Conservation (phyloP, 2,797 vertebrate genomes). For the Sciurus vulgaris region DNA sequence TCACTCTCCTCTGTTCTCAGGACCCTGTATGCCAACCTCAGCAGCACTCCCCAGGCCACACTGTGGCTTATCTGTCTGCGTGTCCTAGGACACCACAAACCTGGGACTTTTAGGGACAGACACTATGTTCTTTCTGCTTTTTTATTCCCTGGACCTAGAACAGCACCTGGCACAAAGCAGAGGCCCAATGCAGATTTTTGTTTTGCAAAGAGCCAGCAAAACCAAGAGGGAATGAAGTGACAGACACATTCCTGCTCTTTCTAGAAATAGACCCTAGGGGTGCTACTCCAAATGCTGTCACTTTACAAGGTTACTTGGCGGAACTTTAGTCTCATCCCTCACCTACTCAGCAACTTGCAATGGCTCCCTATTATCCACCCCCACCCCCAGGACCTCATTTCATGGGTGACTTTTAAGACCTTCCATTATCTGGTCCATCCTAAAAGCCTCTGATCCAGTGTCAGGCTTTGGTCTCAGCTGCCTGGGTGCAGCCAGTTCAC, state of each 20-base stretch:
- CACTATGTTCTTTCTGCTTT: background rate
- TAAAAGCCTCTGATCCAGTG: background rate
- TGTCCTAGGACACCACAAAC: background rate
- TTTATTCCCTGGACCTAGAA: background rate
- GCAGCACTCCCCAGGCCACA: too few species aligned
- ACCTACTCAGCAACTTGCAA: background rate
- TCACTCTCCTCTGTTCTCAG: background rate
- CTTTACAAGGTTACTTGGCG: background rate
- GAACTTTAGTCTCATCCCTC: background rate
- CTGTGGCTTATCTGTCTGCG: background rate
- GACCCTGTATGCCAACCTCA: background rate
- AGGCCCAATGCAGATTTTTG: background rate
- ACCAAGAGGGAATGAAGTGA: background rate
- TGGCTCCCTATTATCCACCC: background rate
- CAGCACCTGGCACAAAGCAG: background rate
- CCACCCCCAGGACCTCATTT: background rate
- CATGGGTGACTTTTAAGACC: background rate
- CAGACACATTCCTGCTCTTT: background rate
- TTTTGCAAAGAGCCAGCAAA: background rate
- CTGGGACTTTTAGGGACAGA: constrained; percentile 15
- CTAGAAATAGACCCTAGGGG: background rate
- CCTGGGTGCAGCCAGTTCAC: background rate
- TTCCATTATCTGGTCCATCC: background rate
- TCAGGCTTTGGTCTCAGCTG: background rate
- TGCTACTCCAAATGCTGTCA: background rate